These are phyloP conservation scores for Drosophila bocqueti DNA, from an alignment of 1,140 invertebrate species.

Conservation along the genomic window DNA sequence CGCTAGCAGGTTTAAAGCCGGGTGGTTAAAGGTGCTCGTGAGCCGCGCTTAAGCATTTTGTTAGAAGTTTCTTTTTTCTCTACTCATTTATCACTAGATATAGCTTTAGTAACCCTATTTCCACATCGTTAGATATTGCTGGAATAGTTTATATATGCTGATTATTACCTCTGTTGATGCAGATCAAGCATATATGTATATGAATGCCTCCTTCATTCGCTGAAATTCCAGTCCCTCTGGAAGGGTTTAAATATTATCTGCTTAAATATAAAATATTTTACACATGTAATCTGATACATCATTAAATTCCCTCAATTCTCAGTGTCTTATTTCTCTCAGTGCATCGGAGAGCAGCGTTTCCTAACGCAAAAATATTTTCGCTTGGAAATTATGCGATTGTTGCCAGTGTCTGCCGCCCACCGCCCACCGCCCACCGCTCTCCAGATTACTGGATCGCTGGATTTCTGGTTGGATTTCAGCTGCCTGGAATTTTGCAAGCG, in stretches of 20 bases:
- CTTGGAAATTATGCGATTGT: constrained; percentile 46
- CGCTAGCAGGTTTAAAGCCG: too few relatives aligned
- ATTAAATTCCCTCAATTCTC: background rate
- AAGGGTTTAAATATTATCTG: too few relatives aligned
- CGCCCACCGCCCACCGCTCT: constrained; percentile 5
- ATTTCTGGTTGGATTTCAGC: background rate
- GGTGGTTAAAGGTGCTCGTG: background rate
- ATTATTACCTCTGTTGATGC: too few relatives aligned
- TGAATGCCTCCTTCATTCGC: too few relatives aligned
- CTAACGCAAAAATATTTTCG: constrained; percentile 65
- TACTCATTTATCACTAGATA: too few relatives aligned
- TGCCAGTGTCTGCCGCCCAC: constrained; percentile 9
- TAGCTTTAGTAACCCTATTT: too few relatives aligned
- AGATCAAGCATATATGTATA: too few relatives aligned
- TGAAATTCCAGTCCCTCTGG: too few relatives aligned
- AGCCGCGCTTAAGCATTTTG: background rate
- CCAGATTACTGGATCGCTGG: constrained; percentile 11
- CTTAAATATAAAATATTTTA: too few relatives aligned
- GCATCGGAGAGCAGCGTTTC: constrained; percentile 46
- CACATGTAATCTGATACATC: background rate
- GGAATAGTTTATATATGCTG: too few relatives aligned
- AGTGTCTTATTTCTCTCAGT: background rate
- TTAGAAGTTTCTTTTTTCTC: background rate
- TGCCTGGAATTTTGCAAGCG: constrained; percentile 32
- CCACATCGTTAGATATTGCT: too few relatives aligned